Percentiles rank a stretch among this genome's conserved stretches.
phyloP scores from a whole-genome alignment of 2,797 vertebrate genomes.

The Percopsis omiscomaycus region DNA sequence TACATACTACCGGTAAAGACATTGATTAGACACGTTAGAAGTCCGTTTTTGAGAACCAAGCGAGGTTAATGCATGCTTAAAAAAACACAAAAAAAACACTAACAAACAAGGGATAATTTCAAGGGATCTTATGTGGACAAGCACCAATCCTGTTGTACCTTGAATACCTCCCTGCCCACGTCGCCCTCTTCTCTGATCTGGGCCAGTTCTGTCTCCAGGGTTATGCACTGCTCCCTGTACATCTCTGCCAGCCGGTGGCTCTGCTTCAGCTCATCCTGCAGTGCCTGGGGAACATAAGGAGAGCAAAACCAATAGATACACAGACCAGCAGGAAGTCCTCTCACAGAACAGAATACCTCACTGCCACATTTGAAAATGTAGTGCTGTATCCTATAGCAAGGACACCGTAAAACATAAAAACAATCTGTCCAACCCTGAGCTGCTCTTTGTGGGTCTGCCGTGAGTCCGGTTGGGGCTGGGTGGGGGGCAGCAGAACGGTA shows the following conservation, averaged over 20 bases:
- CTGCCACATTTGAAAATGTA: too few relatives aligned
- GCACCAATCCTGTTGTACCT: slow-evolving; percentile 71
- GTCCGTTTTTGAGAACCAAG: too few relatives aligned
- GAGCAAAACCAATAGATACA: not conserved
- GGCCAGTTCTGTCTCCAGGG: slow-evolving; percentile 87
- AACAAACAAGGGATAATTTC: too few relatives aligned
- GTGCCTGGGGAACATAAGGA: slow-evolving; percentile 61
- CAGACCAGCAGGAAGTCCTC: not conserved
- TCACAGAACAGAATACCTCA: too few relatives aligned
- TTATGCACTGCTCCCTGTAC: slow-evolving; percentile 92
- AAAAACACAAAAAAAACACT: too few relatives aligned
- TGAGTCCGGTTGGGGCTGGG: slow-evolving; percentile 56
- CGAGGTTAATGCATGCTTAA: too few relatives aligned
- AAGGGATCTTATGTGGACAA: not conserved
- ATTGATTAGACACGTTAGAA: too few relatives aligned
- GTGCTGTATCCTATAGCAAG: not conserved
- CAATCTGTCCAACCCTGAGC: slow-evolving; percentile 77
- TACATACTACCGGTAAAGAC: too few relatives aligned
- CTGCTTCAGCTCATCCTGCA: slow-evolving; percentile 88
- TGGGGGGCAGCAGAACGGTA: slow-evolving; percentile 16
- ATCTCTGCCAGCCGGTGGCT: slow-evolving; percentile 86
- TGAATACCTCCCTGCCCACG: slow-evolving; percentile 86
- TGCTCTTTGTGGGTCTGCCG: slow-evolving; percentile 75
- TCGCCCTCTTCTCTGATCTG: slow-evolving; percentile 88
- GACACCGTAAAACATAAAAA: not conserved